phyloP scores from a whole-genome alignment of 2,113 vertebrate genomes.

The Oreotrochilus melanogaster region DNA sequence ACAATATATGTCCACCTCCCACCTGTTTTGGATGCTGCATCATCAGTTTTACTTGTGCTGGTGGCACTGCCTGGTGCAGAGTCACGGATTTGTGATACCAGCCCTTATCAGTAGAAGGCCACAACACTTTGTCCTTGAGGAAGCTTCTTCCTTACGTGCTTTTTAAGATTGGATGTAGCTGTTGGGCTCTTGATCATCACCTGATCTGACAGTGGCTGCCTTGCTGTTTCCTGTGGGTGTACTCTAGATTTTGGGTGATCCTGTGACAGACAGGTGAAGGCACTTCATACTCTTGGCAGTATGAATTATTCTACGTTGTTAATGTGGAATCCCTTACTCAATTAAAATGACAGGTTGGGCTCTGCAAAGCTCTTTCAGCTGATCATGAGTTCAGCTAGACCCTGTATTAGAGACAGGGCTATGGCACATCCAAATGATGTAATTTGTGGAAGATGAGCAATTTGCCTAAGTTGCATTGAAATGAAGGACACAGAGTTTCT shows the following conservation, averaged over 20 bases:
- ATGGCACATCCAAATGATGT: not conserved
- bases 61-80: not conserved
- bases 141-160: not conserved
- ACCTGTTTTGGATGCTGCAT: not conserved
- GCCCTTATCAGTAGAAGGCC: not conserved
- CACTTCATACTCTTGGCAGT: not conserved
- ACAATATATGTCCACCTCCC: not conserved
- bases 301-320: not conserved
- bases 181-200: not conserved
- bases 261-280: not conserved
- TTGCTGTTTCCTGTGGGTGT: not conserved
- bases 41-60: not conserved
- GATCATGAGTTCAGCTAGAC: not conserved
- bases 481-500: not conserved
- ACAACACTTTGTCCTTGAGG: not conserved
- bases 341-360: not conserved
- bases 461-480: not conserved
- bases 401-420: not conserved
- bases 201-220: not conserved
- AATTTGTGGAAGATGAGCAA: not conserved
- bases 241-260: not conserved
- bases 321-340: not conserved
- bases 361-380: not conserved
- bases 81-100: not conserved
- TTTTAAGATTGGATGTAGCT: not conserved